A percentile compares a stretch with the other conserved stretches of the same genome.
These are phyloP conservation scores for Sebastes elongatus DNA, from an alignment of 2,797 vertebrate genomes.

Conservation along the genomic window DNA sequence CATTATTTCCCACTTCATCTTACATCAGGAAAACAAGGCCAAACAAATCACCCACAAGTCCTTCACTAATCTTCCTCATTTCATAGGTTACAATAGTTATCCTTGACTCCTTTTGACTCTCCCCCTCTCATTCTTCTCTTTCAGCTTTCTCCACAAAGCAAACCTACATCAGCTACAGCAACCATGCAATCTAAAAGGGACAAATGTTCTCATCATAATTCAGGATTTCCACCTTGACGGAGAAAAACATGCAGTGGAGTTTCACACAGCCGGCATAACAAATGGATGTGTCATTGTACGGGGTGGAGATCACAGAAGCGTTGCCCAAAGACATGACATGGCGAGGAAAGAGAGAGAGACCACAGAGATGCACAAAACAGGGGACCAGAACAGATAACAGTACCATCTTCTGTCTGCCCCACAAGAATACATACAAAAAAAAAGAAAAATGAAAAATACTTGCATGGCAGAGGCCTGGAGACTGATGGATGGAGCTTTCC, in stretches of 20 bases:
- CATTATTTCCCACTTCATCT: conserved; percentile 12
- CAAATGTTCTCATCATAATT: conserved; percentile 49
- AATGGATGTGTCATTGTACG: conserved; percentile 33
- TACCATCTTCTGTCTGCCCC: conserved; percentile 65
- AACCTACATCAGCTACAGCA: conserved; percentile 99
- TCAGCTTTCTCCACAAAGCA: conserved; percentile 95
- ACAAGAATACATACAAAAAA: conserved; percentile 37
- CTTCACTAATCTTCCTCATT: background rate
- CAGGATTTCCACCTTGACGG: conserved; percentile 66
- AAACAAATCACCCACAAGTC: background rate
- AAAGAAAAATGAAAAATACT: conserved; percentile 52
- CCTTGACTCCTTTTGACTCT: conserved; percentile 8
- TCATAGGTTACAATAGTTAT: background rate
- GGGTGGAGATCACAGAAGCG: conserved; percentile 43
- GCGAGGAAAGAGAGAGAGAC: conserved; percentile 19
- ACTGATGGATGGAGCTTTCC: conserved; percentile 53
- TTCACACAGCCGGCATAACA: conserved; percentile 24
- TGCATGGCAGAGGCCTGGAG: conserved; percentile 65
- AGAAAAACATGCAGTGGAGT: conserved; percentile 51
- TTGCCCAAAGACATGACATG: conserved; percentile 49
- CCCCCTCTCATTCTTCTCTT: conserved; percentile 65
- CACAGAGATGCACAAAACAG: conserved; percentile 40
- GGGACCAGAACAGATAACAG: conserved; percentile 51
- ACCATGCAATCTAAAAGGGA: conserved; percentile 93
- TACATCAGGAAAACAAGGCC: background rate